phyloP scores from a whole-genome alignment of 1,140 invertebrate species.

The Sinella curviseta region DNA sequence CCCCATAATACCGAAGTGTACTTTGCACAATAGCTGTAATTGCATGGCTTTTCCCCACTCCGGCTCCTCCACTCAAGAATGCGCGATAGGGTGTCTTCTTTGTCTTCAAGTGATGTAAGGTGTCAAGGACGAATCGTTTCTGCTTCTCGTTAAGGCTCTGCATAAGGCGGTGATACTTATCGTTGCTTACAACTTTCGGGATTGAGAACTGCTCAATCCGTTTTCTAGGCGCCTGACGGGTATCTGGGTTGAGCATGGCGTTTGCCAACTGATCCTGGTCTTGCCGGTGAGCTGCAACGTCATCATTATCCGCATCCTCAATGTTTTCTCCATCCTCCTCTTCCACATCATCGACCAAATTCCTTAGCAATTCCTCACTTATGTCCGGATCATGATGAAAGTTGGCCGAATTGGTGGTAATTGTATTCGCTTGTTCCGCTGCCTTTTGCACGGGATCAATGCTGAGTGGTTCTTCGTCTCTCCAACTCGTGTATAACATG shows the following conservation, averaged over 20 bases:
- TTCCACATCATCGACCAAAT: background rate
- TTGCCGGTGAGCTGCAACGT: too few species aligned
- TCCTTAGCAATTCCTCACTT: background rate
- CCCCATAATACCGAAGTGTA: background rate
- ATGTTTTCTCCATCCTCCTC: background rate
- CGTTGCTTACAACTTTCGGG: background rate
- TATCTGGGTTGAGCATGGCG: background rate
- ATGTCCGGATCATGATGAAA: background rate
- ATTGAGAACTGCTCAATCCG: too few species aligned
- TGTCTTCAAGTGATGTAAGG: background rate
- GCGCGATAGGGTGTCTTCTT: background rate
- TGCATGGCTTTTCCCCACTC: slow-evolving; percentile 35
- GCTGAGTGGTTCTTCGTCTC: background rate
- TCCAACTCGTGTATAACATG: background rate
- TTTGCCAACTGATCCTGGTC: background rate
- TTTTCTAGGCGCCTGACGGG: too few species aligned
- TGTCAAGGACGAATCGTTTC: slow-evolving; percentile 18
- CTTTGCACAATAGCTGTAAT: slow-evolving; percentile 34
- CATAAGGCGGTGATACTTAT: too few species aligned
- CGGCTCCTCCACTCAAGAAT: slow-evolving; percentile 34
- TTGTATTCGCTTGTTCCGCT: background rate
- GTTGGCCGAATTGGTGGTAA: background rate
- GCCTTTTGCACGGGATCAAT: background rate
- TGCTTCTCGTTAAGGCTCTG: slow-evolving; percentile 31
- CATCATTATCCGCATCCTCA: too few species aligned